These are phyloP conservation scores for Phortica okadai DNA, from an alignment of 2,888 invertebrate species.

Conservation along the genomic window DNA sequence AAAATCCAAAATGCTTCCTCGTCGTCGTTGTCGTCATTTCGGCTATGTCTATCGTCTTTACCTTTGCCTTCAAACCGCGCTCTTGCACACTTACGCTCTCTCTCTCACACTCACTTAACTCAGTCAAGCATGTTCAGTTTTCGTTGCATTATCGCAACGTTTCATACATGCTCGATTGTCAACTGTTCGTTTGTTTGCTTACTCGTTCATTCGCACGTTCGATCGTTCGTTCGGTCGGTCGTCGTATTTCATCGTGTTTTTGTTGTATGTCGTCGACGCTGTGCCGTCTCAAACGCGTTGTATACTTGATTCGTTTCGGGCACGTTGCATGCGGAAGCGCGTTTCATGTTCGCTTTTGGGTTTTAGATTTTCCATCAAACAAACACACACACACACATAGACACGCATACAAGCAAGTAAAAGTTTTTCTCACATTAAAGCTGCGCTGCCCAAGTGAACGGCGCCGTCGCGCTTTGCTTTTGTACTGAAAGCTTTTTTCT, in stretches of 20 bases:
- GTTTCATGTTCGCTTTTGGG: conserved; percentile 28
- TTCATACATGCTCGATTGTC: too few relatives aligned
- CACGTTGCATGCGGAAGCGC: conserved; percentile 56
- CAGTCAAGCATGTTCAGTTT: too few relatives aligned
- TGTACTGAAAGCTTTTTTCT: conserved; percentile 10
- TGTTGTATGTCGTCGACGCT: background rate
- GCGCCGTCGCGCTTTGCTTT: conserved; percentile 25
- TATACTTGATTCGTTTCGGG: conserved; percentile 24
- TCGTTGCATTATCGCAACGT: too few relatives aligned
- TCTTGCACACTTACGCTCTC: too few relatives aligned
- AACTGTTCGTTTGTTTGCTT: background rate
- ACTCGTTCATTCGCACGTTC: background rate
- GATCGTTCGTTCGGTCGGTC: too few relatives aligned
- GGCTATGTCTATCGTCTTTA: background rate
- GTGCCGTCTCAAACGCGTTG: conserved; percentile 1
- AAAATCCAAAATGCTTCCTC: conserved; percentile 15
- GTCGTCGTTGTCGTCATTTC: conserved; percentile 14
- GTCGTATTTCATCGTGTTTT: too few relatives aligned
- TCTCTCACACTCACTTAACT: too few relatives aligned
- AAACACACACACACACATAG: conserved; percentile 31
- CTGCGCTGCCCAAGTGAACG: conserved; percentile 31
- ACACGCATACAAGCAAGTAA: conserved; percentile 24
- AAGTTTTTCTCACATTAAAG: conserved; percentile 32
- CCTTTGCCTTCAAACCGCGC: background rate
- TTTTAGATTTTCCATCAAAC: conserved; percentile 51